Base-by-base conservation (phyloP, 1,140 invertebrate genomes). In the Sminthurides bifidus region DNA sequence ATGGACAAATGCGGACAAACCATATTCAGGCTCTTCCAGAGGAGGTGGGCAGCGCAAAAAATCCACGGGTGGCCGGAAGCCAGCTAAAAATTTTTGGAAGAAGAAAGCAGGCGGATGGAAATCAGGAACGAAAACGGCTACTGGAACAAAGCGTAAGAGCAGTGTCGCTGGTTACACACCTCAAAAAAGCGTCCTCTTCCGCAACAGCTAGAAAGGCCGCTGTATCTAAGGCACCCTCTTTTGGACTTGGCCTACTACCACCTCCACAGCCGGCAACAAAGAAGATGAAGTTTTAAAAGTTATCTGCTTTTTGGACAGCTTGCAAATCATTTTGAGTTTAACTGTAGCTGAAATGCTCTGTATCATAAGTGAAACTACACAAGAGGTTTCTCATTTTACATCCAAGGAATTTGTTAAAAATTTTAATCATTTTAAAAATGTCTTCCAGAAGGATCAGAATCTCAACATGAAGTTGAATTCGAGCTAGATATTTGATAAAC, bases 41-140 rank as follows among this genome's bases (percentile, higher is more conserved):
- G 8, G 30, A 15, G 10, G 8, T 26, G 24, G 24, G 21, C 6
- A 6, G 12, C 26, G 43, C 4, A 50, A 37, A 37, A 50, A 50
- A 29, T 40, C 50, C 12, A 50, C 33, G n/a, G 27, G 17, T 49
- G 44, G 31, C 14, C 26, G 44, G 37, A 50, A 50, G 24, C 46
- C 31, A 51, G 33, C 35, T 19, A 26, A 3, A 56, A 23, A 26
- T 31, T 56, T 50, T 56, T 56, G 43, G 43, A 48, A 24, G 19
- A 55, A 33, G 19, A 56, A 50, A n/a, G 23, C 31, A n/a, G 29
- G n/a, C 10, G 52, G 37, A 19, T n/a, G n/a, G 24, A 37, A 48
- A 27, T 10, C 23, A 27, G 4, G 21, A 23, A 40, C 46, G 29
- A 55, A 55, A 37, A 48, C 54, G 10, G 29, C 44, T 12, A 44